Conservation (phyloP, 2,113 vertebrate genomes). For the Muntiacus muntjak region DNA sequence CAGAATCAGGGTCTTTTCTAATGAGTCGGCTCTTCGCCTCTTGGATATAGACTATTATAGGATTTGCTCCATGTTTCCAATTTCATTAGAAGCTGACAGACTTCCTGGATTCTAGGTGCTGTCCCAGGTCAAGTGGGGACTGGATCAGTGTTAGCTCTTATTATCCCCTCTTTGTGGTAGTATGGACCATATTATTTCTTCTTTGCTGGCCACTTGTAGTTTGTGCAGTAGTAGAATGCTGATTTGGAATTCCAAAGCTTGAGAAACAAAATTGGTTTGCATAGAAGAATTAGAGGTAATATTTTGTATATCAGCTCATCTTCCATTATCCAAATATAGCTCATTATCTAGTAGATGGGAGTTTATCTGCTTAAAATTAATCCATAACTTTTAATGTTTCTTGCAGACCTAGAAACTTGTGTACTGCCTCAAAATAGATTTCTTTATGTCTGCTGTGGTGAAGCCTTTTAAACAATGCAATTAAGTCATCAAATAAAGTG, state of each 20-base stretch:
- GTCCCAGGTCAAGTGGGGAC: not conserved
- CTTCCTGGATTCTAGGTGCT: not conserved
- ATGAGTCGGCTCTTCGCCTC: not conserved
- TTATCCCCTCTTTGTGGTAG: too few relatives aligned
- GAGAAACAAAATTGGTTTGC: not conserved
- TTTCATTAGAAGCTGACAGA: not conserved
- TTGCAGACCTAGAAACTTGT: not conserved
- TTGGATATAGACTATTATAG: not conserved
- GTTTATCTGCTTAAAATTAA: constrained; percentile 10
- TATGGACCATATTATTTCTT: not conserved
- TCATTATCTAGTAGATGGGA: not conserved
- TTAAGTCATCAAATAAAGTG: not conserved
- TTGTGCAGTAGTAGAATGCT: not conserved
- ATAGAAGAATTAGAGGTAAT: not conserved
- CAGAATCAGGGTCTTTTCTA: not conserved
- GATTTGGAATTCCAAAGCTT: not conserved
- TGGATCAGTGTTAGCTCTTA: not conserved
- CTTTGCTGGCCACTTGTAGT: too few relatives aligned
- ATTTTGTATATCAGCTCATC: not conserved
- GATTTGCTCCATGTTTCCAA: not conserved
- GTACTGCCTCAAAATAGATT: not conserved
- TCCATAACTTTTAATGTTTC: constrained; percentile 1
- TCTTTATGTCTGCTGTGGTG: not conserved
- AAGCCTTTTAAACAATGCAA: not conserved
- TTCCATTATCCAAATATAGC: not conserved